Evolutionary conservation across 2,113 vertebrate genomes (phyloP).

Genomic region (Eretmochelys imbricata): DNA sequence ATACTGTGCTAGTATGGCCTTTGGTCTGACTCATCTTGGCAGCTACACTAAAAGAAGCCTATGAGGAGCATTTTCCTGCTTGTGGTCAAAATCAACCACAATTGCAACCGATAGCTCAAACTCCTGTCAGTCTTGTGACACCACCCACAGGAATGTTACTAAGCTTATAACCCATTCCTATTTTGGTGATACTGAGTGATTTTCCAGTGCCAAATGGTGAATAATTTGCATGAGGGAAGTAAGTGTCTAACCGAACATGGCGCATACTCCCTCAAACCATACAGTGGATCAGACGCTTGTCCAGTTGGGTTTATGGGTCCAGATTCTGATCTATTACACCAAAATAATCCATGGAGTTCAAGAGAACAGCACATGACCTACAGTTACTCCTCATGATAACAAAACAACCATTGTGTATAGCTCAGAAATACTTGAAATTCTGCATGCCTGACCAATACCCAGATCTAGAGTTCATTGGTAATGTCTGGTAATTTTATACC

Average conservation of each 20-base stretch:
- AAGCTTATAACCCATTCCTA: background rate
- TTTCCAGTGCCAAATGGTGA: background rate
- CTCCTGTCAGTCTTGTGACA: background rate
- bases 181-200: background rate
- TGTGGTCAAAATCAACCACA: background rate
- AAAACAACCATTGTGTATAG: background rate
- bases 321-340: background rate
- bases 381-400: background rate
- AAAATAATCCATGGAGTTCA: background rate
- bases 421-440: background rate
- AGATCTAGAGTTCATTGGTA: background rate
- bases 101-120: background rate
- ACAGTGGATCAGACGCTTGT: background rate
- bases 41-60: background rate
- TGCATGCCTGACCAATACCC: background rate
- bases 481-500: background rate
- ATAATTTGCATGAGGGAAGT: background rate
- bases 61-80: background rate
- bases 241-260: background rate
- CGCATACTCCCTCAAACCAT: background rate
- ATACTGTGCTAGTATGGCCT: background rate
- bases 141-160: background rate
- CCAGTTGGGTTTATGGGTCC: background rate
- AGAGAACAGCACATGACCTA: background rate
- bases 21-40: rapidly evolving